A percentile compares a stretch with the other conserved stretches of the same genome.
These are phyloP conservation scores for Agrochola lychnidis DNA, from an alignment of 2,888 invertebrate genomes.

Conservation along the genomic window DNA sequence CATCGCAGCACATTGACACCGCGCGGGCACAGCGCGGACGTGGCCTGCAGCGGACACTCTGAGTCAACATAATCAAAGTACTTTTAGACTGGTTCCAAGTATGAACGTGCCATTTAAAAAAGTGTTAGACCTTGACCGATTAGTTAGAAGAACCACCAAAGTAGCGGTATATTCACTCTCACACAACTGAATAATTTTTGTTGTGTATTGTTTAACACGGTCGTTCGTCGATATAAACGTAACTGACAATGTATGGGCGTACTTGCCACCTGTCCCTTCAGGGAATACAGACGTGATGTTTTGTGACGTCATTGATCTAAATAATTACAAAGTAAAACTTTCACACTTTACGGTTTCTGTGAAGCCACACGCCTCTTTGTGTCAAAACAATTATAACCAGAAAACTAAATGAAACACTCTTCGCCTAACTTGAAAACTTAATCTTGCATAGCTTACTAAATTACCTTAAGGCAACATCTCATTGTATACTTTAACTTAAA, in stretches of 20 bases:
- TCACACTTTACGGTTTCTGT: no score
- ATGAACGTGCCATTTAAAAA: background rate
- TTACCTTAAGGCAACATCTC: background rate
- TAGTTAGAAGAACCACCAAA: background rate
- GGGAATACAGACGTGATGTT: background rate
- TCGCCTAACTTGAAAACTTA: background rate
- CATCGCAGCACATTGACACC: conserved; percentile 4
- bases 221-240: background rate
- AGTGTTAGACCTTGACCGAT: background rate
- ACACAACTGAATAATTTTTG: background rate
- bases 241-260: background rate
- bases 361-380: no score
- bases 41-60: background rate
- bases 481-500: background rate
- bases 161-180: background rate
- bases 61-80: background rate
- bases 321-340: background rate
- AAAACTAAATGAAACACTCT: background rate
- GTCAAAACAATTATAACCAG: background rate
- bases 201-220: background rate
- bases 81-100: background rate
- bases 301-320: background rate
- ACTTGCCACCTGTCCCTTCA: background rate
- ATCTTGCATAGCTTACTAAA: background rate
- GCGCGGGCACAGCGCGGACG: background rate